These are phyloP conservation scores for Trochalopteron elliotii DNA, from an alignment of 2,113 vertebrate genomes.

Conservation along the genomic window DNA sequence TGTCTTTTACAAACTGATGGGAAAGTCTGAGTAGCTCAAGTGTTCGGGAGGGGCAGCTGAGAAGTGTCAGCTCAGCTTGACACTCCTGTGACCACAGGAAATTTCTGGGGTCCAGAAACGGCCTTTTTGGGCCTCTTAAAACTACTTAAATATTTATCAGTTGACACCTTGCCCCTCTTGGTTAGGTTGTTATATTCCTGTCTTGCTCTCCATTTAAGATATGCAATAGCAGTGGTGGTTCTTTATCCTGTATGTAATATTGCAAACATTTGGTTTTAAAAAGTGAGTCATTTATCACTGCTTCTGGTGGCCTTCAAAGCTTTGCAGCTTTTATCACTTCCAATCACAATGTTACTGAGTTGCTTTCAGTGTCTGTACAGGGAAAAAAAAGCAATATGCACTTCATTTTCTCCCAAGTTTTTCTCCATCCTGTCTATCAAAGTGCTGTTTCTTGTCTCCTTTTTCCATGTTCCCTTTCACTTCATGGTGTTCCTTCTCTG, in stretches of 20 bases:
- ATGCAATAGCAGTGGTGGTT: neutral
- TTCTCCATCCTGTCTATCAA: conserved; percentile 11
- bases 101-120: neutral
- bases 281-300: neutral
- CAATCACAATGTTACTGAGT: neutral
- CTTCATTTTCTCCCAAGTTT: neutral
- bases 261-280: neutral
- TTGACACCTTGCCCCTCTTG: neutral
- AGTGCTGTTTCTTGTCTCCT: conserved; percentile 38
- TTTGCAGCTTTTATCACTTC: neutral
- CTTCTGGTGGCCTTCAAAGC: neutral
- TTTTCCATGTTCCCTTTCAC: conserved; percentile 14
- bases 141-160: neutral
- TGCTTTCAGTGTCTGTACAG: neutral
- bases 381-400: neutral
- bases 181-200: neutral
- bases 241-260: neutral
- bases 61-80: neutral
- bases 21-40: neutral
- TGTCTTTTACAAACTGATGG: neutral
- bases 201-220: neutral
- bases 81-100: neutral
- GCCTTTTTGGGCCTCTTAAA: neutral
- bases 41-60: neutral
- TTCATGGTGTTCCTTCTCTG: conserved; percentile 19